Base-by-base conservation (phyloP, 2,888 invertebrate species). In the Apamea epomidion region DNA sequence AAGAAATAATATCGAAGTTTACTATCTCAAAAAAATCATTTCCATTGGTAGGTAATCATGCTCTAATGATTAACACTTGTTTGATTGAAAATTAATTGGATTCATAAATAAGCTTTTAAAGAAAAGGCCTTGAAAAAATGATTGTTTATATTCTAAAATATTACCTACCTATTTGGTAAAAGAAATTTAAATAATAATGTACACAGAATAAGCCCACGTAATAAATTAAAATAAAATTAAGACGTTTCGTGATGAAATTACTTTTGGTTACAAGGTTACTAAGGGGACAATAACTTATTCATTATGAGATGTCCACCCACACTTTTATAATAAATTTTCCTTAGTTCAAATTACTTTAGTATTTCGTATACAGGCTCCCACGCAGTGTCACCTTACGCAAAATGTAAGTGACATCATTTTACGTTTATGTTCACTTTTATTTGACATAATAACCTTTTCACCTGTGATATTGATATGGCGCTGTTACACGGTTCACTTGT, bases 281-380 rank as follows among this genome's bases (percentile, higher is more conserved):
- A 69, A 65, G 65, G 18, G 48, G n/a, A 85, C 83, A 80, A 67
- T 64, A 75, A 68, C 54, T 75, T 68, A 65, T 69, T 86, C 58
- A 60, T 74, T 76, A 72, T 48, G 68, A 83, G 69, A 85, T 73
- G 70, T 51, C 74, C 74, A 58, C 87, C 84, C 84, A 85, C 84
- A 69, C 69, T 75, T 65, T 45, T 54, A 48, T 72, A 62, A 83
- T 75, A 83, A 75, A 70, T 73, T 73, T 29, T 80, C 65, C 65
- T 73, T 65, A 18, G 10, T 32, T 42, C 68, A 25, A 67, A 74
- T 69, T 74, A 65, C 60, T 74, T 62, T 54, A 32, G 29, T 78
- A 45, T 76, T 82, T 71, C 58, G 14, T 71, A n/a, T 45, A 74
- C 37, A 58, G 10, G 16, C 51, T 60, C 72, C 82, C n/a, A 73